phyloP scores from a whole-genome alignment of 2,113 vertebrate genomes.

The Campylomormyrus tamandua region DNA sequence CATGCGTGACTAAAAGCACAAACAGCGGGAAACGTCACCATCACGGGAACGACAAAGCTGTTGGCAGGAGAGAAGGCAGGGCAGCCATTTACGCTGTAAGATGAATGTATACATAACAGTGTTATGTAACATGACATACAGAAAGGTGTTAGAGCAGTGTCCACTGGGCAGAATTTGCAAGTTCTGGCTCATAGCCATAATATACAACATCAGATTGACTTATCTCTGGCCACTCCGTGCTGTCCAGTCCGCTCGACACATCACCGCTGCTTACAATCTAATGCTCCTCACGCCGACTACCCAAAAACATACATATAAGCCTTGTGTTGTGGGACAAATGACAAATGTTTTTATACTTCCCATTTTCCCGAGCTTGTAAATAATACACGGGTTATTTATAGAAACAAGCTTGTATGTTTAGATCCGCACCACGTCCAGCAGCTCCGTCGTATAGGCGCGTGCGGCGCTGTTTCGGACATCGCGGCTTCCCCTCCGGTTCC shows the following conservation, averaged over 20 bases:
- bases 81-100: not conserved
- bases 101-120: not conserved
- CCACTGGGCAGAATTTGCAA: not conserved
- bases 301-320: not conserved
- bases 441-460: not conserved
- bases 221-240: not conserved
- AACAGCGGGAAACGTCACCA: not conserved
- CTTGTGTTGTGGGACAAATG: not conserved
- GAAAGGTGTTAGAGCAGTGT: not conserved
- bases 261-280: not conserved
- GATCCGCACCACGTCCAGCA: not conserved
- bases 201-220: not conserved
- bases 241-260: not conserved
- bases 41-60: not conserved
- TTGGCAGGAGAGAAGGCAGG: not conserved
- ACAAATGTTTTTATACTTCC: not conserved
- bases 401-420: constrained; percentile 1
- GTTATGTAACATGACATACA: not conserved
- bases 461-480: not conserved
- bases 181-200: not conserved
- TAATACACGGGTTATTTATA: not conserved
- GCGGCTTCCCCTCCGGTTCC: not conserved
- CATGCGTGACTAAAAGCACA: not conserved
- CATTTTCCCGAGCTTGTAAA: not conserved
- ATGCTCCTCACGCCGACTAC: not conserved